These are phyloP conservation scores for Luffia ferchaultella DNA, from an alignment of 2,888 invertebrate genomes.

Conservation along the genomic window DNA sequence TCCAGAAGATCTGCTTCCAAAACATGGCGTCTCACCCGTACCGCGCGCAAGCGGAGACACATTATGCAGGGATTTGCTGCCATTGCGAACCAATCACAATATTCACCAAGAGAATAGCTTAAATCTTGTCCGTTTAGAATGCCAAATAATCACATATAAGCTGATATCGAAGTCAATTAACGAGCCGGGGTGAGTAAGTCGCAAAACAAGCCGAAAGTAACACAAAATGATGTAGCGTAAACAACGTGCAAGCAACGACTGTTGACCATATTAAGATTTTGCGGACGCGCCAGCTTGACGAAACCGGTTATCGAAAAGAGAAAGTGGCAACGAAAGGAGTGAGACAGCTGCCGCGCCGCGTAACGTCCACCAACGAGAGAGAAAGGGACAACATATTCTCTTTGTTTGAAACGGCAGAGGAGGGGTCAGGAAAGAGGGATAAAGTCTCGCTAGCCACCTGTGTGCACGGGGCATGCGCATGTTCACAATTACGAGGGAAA, in stretches of 20 bases:
- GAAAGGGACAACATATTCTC: too few species aligned
- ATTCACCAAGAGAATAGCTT: conserved; percentile 2
- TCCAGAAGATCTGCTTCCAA: neutral
- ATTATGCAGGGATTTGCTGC: conserved; percentile 1
- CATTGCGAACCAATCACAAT: neutral
- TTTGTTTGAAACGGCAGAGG: too few species aligned
- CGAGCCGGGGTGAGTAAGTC: neutral
- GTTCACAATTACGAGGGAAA: too few species aligned
- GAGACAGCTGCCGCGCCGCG: too few species aligned
- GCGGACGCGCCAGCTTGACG: too few species aligned
- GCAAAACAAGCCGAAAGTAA: conserved; percentile 2
- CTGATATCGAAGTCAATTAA: conserved; percentile 1
- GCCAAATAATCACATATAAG: conserved; percentile 1
- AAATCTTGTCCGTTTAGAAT: conserved; percentile 2
- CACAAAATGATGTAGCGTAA: conserved; percentile 1
- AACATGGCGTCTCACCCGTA: conserved; percentile 2
- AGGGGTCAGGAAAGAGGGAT: too few species aligned
- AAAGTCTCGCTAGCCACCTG: too few species aligned
- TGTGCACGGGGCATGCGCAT: too few species aligned
- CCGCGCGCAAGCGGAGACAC: conserved; percentile 1
- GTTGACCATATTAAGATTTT: too few species aligned
- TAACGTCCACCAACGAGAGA: too few species aligned
- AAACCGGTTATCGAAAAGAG: too few species aligned
- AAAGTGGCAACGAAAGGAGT: too few species aligned
- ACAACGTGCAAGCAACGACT: conserved; percentile 3